Base-by-base conservation (phyloP, 2,113 vertebrate species). In the Triplophysa tibetana region DNA sequence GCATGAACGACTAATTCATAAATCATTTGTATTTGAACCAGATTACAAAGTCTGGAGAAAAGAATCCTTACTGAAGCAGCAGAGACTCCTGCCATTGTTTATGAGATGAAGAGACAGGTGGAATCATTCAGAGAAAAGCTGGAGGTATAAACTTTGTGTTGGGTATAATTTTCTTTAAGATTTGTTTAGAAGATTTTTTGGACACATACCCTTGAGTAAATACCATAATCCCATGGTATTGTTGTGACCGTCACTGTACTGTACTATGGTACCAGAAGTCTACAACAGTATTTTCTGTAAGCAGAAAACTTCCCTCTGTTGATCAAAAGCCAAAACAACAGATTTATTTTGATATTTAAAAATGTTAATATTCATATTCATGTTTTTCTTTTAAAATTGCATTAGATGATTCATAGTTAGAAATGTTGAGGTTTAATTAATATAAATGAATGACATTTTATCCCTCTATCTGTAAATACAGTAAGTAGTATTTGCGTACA, bases 71-170 rank as follows among this genome's bases (percentile, higher is more conserved):
- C 85, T 0, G 90, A 92, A 70, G 86, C 89, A 7, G 82, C 85
- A 0, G 90, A 93, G 81, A 91, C 90, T 0, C 93, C 93, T 60
- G 87, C 89, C 23, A 86, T 89, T 1, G 87, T 94, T 41, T 90
- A 89, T 48, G 91, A 94, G 82, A 91, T 94, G 90, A 93, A 92
- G 86, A 92, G 89, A 79, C 91, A 93, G 73, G 92, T 94, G 78
- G 93, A 93, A 84, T 90, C 88, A 2, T 94, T 94, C 83, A 83
- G 89, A 78, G 89, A 93, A 81, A 94, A 94, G 85, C 89, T 94
- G 1, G 93, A 94, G 90, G 93, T 93, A 81, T 45, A 26, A 9
- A 12, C 48, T 6, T 19, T 54, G 52, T 17, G 17, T 19, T 56
- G 17, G 19, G 52, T 19, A 5, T 17, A 6, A 56, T 4, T 17